Base-by-base conservation (phyloP, 1,140 invertebrate species). In the Scylla paramamosain region DNA sequence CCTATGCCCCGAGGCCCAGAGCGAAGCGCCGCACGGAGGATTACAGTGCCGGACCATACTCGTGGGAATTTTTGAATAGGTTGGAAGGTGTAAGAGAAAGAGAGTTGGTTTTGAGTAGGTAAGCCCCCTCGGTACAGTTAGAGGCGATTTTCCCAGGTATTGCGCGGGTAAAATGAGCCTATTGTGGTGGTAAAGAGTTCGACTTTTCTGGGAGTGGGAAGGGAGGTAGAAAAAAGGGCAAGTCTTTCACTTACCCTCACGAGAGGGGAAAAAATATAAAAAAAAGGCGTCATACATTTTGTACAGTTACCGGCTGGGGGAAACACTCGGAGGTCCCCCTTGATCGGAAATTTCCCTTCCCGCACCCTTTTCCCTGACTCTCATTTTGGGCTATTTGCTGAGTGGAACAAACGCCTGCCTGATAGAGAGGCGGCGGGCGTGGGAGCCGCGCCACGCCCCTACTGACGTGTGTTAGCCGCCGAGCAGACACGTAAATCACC, bases 91-190 rank as follows among this genome's bases (percentile, higher is more conserved):
- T 91, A 91, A 91, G 89, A 91, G 89, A 91, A 91, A 46, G 89
- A 45, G 89, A 45, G 28, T 91, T 91, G 89, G 89, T 91, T 48
- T 91, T 45, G 89, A 91, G 89, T 91, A 29, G 89, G 89, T 52
- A 91, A 46, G 89, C 89, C 89, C 89, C 89, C 45, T 48, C 89
- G 31, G 86, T 88, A 88, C 86, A 91, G 89, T 46, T 48, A 59
- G 89, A 31, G 89, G 89, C 91, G 91, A 77, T 77, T 92, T 92
- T 92, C 91, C 91, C 91, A 92, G 91, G 91, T 92, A 92, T 92
- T 92, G 91, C 91, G 91, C 8, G 29, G 91, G 91, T 28, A 77
- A 92, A 92, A 92, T 92, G 91, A 92, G 28, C 59, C 91, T 92
- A 92, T 92, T 92, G 91, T 92, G 28, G 32, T 10, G 59, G 91